These are phyloP conservation scores for human (Homo sapiens) DNA, from an alignment of 2,113 vertebrate species.

Conservation along the genomic window DNA sequence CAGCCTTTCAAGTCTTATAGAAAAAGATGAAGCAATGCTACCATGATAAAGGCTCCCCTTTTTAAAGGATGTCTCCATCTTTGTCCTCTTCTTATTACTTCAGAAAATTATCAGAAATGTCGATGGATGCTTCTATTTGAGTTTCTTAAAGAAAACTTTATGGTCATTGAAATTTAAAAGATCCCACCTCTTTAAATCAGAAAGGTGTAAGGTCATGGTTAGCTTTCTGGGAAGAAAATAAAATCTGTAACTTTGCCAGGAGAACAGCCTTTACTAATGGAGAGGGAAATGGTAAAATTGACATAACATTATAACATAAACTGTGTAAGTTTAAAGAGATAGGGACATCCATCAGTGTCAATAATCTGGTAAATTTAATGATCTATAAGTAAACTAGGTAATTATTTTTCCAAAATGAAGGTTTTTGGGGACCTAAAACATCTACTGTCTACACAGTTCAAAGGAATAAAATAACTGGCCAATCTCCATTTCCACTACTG, in stretches of 20 bases:
- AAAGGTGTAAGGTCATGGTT: slow-evolving; percentile 31
- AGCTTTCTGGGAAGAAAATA: slow-evolving; percentile 61
- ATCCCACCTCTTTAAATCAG: slow-evolving; percentile 20
- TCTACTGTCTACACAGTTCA: background rate
- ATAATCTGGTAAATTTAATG: background rate
- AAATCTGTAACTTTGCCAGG: slow-evolving; percentile 37
- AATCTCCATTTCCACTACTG: background rate
- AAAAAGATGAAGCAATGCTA: slow-evolving; percentile 63
- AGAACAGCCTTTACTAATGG: slow-evolving; percentile 21
- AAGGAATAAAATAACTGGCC: background rate
- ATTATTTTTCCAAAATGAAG: slow-evolving; percentile 14
- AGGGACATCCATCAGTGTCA: background rate
- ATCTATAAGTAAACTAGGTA: background rate
- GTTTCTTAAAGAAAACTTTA: slow-evolving; percentile 72
- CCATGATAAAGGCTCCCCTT: slow-evolving; percentile 23
- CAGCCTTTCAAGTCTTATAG: slow-evolving; percentile 61
- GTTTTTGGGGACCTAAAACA: background rate
- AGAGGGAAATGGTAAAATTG: background rate
- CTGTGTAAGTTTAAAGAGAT: background rate
- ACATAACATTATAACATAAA: background rate
- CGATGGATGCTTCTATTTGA: slow-evolving; percentile 24
- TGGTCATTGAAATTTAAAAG: slow-evolving; percentile 48
- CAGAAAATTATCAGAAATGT: slow-evolving; percentile 63
- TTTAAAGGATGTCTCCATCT: slow-evolving; percentile 49
- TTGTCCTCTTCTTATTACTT: slow-evolving; percentile 66